phyloP scores from a whole-genome alignment of 2,797 vertebrate genomes.

The Pteropus rufus region DNA sequence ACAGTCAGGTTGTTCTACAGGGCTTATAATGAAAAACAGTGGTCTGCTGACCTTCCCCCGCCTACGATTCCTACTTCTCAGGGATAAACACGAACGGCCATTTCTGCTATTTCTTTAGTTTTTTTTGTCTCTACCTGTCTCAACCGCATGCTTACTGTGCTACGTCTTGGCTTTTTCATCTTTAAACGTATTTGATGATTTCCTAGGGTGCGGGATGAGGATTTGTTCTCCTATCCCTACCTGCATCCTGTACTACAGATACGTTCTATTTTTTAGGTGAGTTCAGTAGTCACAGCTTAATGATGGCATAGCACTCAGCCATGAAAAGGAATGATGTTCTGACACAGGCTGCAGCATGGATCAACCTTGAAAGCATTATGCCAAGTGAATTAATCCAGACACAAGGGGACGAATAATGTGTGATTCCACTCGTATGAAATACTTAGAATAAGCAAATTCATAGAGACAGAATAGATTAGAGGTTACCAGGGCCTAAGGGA shows the following conservation, averaged over 20 bases:
- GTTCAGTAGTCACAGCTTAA: background rate
- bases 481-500: background rate
- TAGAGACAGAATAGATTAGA: background rate
- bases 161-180: background rate
- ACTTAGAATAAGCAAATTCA: background rate
- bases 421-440: background rate
- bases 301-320: background rate
- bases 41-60: no score
- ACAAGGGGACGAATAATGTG: background rate
- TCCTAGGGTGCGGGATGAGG: background rate
- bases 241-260: background rate
- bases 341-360: accelerated
- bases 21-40: no score
- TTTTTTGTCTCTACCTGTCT: background rate
- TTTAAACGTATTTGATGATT: background rate
- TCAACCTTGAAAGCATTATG: background rate
- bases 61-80: no score
- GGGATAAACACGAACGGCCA: accelerated
- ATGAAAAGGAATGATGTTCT: background rate
- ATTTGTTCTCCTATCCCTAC: background rate
- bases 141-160: accelerated
- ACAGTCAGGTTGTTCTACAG: background rate
- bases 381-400: background rate
- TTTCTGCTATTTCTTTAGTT: background rate
- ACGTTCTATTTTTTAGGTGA: background rate